A percentile compares a stretch with the other conserved stretches of the same genome.
Conservation (phyloP, 2,797 vertebrate species). For the Acropternis orthonyx region DNA sequence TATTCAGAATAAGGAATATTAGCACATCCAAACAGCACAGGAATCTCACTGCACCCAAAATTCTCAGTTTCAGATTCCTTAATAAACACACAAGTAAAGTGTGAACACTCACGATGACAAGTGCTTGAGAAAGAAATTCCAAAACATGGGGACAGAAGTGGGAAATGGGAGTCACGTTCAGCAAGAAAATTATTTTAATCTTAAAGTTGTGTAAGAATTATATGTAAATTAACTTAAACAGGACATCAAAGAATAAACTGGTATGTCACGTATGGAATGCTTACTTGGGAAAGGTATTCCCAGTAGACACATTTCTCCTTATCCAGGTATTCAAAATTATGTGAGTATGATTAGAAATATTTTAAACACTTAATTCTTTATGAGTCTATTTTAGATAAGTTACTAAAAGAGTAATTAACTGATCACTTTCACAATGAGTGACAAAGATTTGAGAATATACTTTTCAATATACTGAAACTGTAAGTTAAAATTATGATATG, state of each 20-base stretch:
- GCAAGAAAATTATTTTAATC: neutral
- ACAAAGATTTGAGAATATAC: neutral
- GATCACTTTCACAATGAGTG: neutral
- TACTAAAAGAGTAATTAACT: neutral
- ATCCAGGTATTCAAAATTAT: neutral
- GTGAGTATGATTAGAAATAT: neutral
- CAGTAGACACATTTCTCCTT: neutral
- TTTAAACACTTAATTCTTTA: neutral
- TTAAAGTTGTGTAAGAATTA: neutral
- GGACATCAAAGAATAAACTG: neutral
- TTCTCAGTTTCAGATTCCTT: neutral
- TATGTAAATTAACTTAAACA: neutral
- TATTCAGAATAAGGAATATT: neutral
- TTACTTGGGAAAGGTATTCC: neutral
- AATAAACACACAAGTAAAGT: neutral
- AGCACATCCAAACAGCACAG: neutral
- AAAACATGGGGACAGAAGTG: neutral
- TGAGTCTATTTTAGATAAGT: neutral
- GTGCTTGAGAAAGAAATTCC: neutral
- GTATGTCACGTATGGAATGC: accelerated
- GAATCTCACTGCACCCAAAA: neutral
- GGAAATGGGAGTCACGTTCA: neutral
- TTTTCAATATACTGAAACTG: neutral
- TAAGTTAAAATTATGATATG: neutral
- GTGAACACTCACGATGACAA: neutral